Base-by-base conservation (phyloP, 2,113 vertebrate genomes). In the Chitala chitala region DNA sequence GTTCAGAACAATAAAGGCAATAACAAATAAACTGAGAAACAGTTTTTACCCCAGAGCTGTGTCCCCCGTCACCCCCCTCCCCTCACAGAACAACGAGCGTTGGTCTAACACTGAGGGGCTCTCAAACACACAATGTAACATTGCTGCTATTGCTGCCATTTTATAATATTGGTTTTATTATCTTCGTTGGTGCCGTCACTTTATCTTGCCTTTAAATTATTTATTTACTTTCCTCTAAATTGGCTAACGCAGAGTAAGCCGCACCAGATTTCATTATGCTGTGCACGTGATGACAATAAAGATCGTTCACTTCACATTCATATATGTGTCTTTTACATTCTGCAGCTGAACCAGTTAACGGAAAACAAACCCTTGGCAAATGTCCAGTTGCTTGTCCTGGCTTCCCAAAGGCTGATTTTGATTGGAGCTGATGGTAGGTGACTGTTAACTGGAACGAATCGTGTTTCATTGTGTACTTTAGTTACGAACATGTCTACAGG, bases 391-490 rank as follows among this genome's bases (percentile, higher is more conserved):
- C 38, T 72, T 44, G 26, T 72, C 36, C 10, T 44, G 36, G 5
- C 36, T 36, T 33, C 69, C 40, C 4, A 54, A 17, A 12, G 31
- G 31, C 20, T 15, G 10, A 33, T 36, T 54, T 29, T 71, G 69
- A 72, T 56, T 12, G 36, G 38, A 55, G 12, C 22, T 44, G 54
- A 53, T 40, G 61, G 38, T 13, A 42, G n/a, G n/a, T 58, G 70
- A 42, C 36, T 55, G 53, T 65, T 40, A 72, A 58, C 58, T 53
- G 54, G 33, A 24, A 71, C 17, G 48, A 54, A 33, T 54, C 50
- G 22, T n/a, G 29, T 71, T 71, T 33, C 69, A 55, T 31, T 38
- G 51, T 33, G 55, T 64, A 17, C 31, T 38, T 40, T 15, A 13
- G 31, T 61, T 36, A 61, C 58, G 12, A 12, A 29, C 29, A 70